Conservation (phyloP, 2,113 vertebrate genomes). For the Chauna torquata region DNA sequence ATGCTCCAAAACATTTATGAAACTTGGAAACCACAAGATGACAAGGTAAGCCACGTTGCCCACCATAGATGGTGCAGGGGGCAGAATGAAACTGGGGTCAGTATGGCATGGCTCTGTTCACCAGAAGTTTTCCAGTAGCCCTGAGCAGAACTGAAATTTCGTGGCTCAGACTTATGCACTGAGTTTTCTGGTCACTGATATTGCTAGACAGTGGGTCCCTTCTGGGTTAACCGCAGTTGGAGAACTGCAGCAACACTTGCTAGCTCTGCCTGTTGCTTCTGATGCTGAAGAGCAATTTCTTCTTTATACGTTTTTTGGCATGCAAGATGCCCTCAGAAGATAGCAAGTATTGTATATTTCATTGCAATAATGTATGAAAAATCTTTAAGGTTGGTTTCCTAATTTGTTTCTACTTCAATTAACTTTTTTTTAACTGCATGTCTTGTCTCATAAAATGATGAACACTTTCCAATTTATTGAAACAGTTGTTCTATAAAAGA, state of each 20-base stretch:
- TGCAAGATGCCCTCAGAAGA: not conserved
- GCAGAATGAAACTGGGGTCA: not conserved
- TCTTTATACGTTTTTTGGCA: not conserved
- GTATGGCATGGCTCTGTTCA: not conserved
- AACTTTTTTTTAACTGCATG: conserved; percentile 59
- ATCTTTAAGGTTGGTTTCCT: conserved; percentile 30
- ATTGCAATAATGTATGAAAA: not conserved
- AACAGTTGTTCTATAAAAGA: conserved; percentile 79
- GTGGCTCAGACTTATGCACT: not conserved
- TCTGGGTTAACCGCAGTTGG: not conserved
- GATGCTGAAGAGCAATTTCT: not conserved
- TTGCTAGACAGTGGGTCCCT: not conserved
- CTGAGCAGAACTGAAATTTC: not conserved
- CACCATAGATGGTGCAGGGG: too few species aligned
- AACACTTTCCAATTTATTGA: conserved; percentile 87
- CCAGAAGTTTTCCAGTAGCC: not conserved
- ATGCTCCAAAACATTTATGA: not conserved
- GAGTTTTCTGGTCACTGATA: not conserved
- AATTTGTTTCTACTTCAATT: conserved; percentile 63
- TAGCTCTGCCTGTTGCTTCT: not conserved
- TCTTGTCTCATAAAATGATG: conserved; percentile 72
- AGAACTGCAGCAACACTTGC: not conserved
- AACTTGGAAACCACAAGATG: not conserved
- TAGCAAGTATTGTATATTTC: not conserved
- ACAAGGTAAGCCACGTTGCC: not conserved